A percentile compares a stretch with the other conserved stretches of the same genome.
Conservation (phyloP, 2,113 vertebrate species). For the Cheirogaleus medius region DNA sequence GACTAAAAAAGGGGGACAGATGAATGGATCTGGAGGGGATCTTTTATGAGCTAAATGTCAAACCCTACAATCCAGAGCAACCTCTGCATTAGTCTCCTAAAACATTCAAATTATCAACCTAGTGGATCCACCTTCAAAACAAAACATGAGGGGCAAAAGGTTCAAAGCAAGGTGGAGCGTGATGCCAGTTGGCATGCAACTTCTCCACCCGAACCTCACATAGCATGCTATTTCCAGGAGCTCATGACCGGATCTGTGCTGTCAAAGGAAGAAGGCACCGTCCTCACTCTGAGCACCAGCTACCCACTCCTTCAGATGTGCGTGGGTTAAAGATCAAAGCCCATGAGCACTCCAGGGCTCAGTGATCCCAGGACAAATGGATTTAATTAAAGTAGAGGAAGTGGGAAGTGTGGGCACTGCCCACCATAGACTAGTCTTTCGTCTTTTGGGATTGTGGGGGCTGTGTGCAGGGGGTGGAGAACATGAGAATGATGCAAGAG, state of each 20-base stretch:
- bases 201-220: neutral
- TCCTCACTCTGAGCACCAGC: neutral
- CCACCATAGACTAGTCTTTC: conserved; percentile 54
- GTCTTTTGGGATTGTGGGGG: conserved; percentile 61
- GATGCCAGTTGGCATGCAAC: neutral
- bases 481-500: conserved; percentile 31
- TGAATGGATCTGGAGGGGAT: neutral
- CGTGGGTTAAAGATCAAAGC: conserved; percentile 41
- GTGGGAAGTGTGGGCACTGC: conserved; percentile 48
- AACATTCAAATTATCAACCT: neutral
- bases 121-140: neutral
- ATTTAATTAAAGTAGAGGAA: conserved; percentile 74
- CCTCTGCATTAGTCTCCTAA: neutral
- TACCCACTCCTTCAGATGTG: neutral
- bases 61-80: neutral
- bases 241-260: neutral
- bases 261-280: neutral
- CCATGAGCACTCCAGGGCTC: conserved; percentile 36
- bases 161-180: neutral
- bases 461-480: conserved; percentile 18
- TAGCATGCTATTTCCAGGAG: neutral
- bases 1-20: neutral
- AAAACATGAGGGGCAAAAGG: neutral
- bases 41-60: neutral
- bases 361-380: conserved; percentile 65